Evolutionary conservation across 1,140 invertebrate species (phyloP).

Genomic region (Drosophila truncata): DNA sequence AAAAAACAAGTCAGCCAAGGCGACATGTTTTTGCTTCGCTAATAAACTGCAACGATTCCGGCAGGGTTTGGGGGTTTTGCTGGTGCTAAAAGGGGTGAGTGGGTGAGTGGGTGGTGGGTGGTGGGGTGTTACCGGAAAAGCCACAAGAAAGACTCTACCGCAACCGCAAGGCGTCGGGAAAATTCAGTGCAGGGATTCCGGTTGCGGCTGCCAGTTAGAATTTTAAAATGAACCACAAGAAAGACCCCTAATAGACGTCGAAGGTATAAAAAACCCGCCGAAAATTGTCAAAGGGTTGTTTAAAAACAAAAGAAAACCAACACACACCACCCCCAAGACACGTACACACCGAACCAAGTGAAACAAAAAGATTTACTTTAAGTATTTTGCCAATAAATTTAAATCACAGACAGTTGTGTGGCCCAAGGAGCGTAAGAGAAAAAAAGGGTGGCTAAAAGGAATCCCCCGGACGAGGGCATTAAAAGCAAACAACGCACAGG

Average conservation of each 20-base stretch:
- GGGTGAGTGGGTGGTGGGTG: neutral
- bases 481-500: slow-evolving; percentile 50
- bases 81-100: slow-evolving; percentile 7
- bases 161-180: slow-evolving; percentile 67
- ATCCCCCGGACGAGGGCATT: slow-evolving; percentile 22
- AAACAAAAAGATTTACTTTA: slow-evolving; percentile 75
- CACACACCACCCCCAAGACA: slow-evolving; percentile 12
- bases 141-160: slow-evolving; percentile 62
- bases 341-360: slow-evolving; percentile 24
- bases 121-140: slow-evolving; percentile 15
- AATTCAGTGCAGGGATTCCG: slow-evolving; percentile 49
- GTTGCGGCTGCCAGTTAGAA: slow-evolving; percentile 55
- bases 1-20: slow-evolving; percentile 63
- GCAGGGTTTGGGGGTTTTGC: slow-evolving; percentile 6
- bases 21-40: slow-evolving; percentile 78
- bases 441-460: slow-evolving; percentile 22
- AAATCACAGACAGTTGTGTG: slow-evolving; percentile 70
- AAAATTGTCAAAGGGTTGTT: slow-evolving; percentile 73
- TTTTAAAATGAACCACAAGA: slow-evolving; percentile 63
- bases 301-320: slow-evolving; percentile 19
- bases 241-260: slow-evolving; percentile 53
- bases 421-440: neutral
- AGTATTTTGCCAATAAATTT: slow-evolving; percentile 85
- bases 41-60: slow-evolving; percentile 77
- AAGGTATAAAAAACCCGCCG: slow-evolving; percentile 48